A percentile compares a stretch with the other conserved stretches of the same genome.
phyloP scores from a whole-genome alignment of 2,888 invertebrate genomes.

The Melinaea menophilus region DNA sequence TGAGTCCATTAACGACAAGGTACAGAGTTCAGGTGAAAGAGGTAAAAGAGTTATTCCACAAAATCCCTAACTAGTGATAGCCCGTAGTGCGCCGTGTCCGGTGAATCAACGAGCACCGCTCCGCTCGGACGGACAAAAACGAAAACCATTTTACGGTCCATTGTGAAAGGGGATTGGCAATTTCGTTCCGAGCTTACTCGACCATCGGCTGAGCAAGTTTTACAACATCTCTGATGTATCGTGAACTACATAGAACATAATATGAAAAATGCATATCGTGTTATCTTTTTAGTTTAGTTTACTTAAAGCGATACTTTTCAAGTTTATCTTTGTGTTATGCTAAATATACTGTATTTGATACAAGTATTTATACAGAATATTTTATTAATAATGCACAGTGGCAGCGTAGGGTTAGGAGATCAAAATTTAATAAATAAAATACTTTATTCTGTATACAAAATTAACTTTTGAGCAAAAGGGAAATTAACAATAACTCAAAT shows the following conservation, averaged over 20 bases:
- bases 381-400: no score
- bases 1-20: slow-evolving; percentile 25
- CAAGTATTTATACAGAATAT: no score
- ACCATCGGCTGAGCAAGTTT: slow-evolving; percentile 71
- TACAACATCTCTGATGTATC: slow-evolving; percentile 71
- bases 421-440: no score
- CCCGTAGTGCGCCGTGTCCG: slow-evolving; percentile 71
- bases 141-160: slow-evolving; percentile 78
- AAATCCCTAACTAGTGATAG: slow-evolving; percentile 68
- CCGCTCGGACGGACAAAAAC: slow-evolving; percentile 75
- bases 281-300: background rate
- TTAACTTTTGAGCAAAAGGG: no score
- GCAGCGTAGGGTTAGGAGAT: no score
- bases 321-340: no score
- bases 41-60: slow-evolving; percentile 66
- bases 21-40: slow-evolving; percentile 33
- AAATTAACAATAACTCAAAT: no score
- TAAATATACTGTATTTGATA: no score
- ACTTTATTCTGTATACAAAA: no score
- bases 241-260: slow-evolving; percentile 44
- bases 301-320: background rate
- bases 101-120: slow-evolving; percentile 73
- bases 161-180: slow-evolving; percentile 78
- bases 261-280: slow-evolving; percentile 43
- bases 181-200: slow-evolving; percentile 73